Evolutionary conservation across 2,113 vertebrate genomes (phyloP), one percentile per base, ranked within the genome.

Genomic region (Sapayoa aenigma): DNA sequence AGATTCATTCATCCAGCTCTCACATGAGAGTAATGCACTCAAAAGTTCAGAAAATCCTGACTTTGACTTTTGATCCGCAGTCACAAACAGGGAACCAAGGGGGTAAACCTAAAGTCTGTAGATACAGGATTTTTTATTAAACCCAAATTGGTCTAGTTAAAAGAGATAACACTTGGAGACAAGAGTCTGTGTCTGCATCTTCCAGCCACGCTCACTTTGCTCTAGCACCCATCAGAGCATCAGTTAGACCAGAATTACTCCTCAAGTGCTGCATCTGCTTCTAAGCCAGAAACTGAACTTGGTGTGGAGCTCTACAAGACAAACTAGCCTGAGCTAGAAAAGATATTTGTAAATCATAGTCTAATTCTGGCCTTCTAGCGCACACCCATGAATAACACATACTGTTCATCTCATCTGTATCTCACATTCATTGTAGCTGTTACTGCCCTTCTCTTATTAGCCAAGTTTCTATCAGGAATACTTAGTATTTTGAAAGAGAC

Each of bases 341-440:
- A 60, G 52, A 1, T 18, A 62, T 12, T 6, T 59, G 22, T 44
- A 91, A 71, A 44, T 44, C 47, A 88, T 1, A 63, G 72, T 27
- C 22, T 71, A 71, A 39, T 17, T 59, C 63, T 14, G 15, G n/a
- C 31, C 35, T 63, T 58, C 39, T 4, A 58, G 63, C 74, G 82
- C 53, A 84, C 53, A 84, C n/a, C n/a, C 66, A 52, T 14, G 85
- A 30, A 14, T 44, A 35, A 76, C 5, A 5, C 22, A 19, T 9
- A 9, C n/a, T 0, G 1, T 42, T 85, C 31, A 23, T 16, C 27
- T 53, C 24, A 0, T 1, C 37, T 4, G 0, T 2, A 74, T 16
- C 35, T 63, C 35, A 30, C 3, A 44, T 27, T 68, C n/a, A 23
- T 76, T 22, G 16, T 9, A 52, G 28, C 27, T 46, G 20, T 39